A percentile compares a stretch with the other conserved stretches of the same genome.
These are phyloP conservation scores for Erythrolamprus reginae DNA, from an alignment of 2,113 vertebrate species.

Conservation along the genomic window DNA sequence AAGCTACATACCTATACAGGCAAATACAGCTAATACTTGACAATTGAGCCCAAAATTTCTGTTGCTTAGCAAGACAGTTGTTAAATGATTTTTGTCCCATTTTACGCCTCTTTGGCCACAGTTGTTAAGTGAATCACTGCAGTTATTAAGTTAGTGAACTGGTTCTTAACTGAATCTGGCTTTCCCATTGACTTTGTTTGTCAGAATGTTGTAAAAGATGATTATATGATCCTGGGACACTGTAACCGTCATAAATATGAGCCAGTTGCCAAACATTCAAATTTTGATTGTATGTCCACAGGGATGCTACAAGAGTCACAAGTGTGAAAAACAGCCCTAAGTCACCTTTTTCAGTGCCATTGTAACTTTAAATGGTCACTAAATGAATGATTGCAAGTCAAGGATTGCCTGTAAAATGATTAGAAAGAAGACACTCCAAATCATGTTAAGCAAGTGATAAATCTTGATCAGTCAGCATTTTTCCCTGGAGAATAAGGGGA, in stretches of 20 bases:
- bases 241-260: not conserved
- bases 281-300: not conserved
- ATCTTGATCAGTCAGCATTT: not conserved
- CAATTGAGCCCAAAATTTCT: not conserved
- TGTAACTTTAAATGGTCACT: not conserved
- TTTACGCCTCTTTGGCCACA: not conserved
- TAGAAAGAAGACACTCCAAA: not conserved
- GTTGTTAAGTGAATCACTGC: not conserved
- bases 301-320: not conserved
- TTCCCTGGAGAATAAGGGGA: not conserved
- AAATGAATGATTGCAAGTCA: not conserved
- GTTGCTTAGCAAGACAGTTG: not conserved
- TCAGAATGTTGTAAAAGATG: not conserved
- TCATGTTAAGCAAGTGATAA: not conserved
- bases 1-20: slow-evolving; percentile 13
- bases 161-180: not conserved
- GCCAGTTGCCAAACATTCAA: not conserved
- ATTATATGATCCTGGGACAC: not conserved
- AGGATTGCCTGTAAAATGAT: not conserved
- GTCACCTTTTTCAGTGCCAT: not conserved
- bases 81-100: not conserved
- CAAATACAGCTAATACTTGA: not conserved
- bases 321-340: not conserved
- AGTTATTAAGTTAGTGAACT: not conserved
- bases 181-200: not conserved